These are phyloP conservation scores for Gymnobelideus leadbeateri DNA, from an alignment of 2,113 vertebrate genomes.

Conservation along the genomic window DNA sequence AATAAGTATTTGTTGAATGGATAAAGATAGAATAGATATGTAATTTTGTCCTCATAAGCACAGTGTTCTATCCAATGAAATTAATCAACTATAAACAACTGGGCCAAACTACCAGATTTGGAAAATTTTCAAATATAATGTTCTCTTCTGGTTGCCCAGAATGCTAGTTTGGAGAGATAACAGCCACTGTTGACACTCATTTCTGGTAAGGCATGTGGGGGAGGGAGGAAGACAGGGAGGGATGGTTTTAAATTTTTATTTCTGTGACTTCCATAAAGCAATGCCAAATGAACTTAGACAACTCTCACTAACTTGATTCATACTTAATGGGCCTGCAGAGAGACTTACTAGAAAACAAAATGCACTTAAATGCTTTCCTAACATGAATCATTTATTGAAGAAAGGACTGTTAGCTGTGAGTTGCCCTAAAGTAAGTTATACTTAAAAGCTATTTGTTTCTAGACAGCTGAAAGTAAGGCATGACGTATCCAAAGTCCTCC, in stretches of 20 bases:
- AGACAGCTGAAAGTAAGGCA: conserved; percentile 12
- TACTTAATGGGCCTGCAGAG: conserved; percentile 52
- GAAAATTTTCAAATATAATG: background rate
- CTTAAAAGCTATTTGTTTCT: conserved; percentile 59
- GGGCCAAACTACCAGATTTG: background rate
- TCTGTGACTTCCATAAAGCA: conserved; percentile 49
- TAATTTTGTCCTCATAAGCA: background rate
- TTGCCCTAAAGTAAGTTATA: conserved; percentile 57
- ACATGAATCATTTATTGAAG: conserved; percentile 76
- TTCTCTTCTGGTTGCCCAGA: rapidly evolving
- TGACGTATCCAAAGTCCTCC: background rate
- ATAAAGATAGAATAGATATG: background rate
- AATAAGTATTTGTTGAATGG: background rate
- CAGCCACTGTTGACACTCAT: background rate
- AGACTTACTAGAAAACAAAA: conserved; percentile 47
- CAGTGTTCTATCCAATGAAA: background rate
- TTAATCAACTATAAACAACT: background rate
- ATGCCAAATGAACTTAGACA: conserved; percentile 43
- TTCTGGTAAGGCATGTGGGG: conserved; percentile 5
- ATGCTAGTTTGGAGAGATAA: background rate
- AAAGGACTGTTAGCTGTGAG: conserved; percentile 22
- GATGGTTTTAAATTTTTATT: conserved; percentile 20
- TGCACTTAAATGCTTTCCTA: conserved; percentile 55
- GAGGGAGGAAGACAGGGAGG: background rate
- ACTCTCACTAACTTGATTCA: conserved; percentile 36